These are phyloP conservation scores for Pseudopleuronectes americanus DNA, from an alignment of 2,797 vertebrate genomes.

Conservation along the genomic window DNA sequence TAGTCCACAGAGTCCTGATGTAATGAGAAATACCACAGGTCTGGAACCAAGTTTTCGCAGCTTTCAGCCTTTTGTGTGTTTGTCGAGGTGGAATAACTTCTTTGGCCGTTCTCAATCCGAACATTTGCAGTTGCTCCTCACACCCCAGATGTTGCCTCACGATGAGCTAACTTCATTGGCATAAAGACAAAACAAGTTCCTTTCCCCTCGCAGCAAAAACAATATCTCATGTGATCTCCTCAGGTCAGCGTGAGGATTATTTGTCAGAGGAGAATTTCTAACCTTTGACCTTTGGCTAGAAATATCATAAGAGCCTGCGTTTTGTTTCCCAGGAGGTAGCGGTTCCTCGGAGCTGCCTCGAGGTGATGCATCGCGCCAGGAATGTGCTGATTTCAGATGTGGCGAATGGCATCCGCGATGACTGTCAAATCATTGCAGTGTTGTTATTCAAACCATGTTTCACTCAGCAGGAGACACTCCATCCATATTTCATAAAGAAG, in stretches of 20 bases:
- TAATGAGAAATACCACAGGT: not conserved
- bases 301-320: conserved; percentile 41
- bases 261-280: conserved; percentile 66
- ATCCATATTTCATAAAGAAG: conserved; percentile 35
- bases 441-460: conserved; percentile 81
- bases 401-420: conserved; percentile 72
- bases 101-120: conserved; percentile 31
- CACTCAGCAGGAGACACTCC: conserved; percentile 61
- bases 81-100: conserved; percentile 26
- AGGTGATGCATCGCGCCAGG: conserved; percentile 66
- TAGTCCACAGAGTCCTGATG: not conserved
- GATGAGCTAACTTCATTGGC: conserved; percentile 74
- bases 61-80: not conserved
- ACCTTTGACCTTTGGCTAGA: conserved; percentile 66
- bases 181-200: conserved; percentile 57
- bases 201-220: conserved; percentile 53
- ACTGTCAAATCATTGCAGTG: conserved; percentile 72
- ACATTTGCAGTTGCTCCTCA: conserved; percentile 58
- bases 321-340: conserved; percentile 63
- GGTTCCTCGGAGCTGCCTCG: conserved; percentile 63
- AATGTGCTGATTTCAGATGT: conserved; percentile 80
- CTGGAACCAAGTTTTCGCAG: not conserved
- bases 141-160: conserved; percentile 71
- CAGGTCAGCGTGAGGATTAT: conserved; percentile 52
- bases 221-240: conserved; percentile 48